These are phyloP conservation scores for Brachionus rubens DNA, from an alignment of 1,140 invertebrate species.

Conservation along the genomic window DNA sequence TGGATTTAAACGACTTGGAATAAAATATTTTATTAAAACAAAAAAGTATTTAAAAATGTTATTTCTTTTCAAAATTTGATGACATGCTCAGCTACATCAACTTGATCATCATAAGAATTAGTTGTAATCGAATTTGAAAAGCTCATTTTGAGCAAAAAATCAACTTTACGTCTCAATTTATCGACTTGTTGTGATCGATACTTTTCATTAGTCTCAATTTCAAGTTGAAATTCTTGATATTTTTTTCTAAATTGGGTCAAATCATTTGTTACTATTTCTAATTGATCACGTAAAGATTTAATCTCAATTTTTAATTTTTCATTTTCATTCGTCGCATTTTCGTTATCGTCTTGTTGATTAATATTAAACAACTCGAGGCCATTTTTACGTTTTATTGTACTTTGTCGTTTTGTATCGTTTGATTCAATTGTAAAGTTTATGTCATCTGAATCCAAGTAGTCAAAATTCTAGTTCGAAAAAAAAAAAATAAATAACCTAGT, in stretches of 20 bases:
- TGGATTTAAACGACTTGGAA: neutral
- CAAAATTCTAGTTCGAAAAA: neutral
- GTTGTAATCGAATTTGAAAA: constrained; percentile 1
- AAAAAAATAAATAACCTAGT: neutral
- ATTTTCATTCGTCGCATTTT: neutral
- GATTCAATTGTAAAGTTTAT: constrained; percentile 25
- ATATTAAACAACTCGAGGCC: neutral
- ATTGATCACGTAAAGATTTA: neutral
- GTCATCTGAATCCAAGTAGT: neutral
- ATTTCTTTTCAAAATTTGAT: constrained; percentile 33
- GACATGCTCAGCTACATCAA: neutral
- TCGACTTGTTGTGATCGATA: constrained; percentile 3
- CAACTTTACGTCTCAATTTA: neutral
- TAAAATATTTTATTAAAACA: neutral
- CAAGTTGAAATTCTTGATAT: constrained; percentile 34
- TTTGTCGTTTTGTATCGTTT: constrained; percentile 1
- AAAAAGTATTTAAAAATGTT: neutral
- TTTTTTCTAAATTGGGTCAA: constrained; percentile 14
- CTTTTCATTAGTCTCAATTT: constrained; percentile 7
- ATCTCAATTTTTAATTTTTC: neutral
- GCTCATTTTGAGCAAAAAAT: neutral
- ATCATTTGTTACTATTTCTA: neutral
- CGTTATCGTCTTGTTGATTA: neutral
- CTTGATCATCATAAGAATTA: neutral
- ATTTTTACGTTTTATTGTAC: neutral